Base-by-base conservation (phyloP, 2,888 invertebrate genomes). In the Formica aserva region DNA sequence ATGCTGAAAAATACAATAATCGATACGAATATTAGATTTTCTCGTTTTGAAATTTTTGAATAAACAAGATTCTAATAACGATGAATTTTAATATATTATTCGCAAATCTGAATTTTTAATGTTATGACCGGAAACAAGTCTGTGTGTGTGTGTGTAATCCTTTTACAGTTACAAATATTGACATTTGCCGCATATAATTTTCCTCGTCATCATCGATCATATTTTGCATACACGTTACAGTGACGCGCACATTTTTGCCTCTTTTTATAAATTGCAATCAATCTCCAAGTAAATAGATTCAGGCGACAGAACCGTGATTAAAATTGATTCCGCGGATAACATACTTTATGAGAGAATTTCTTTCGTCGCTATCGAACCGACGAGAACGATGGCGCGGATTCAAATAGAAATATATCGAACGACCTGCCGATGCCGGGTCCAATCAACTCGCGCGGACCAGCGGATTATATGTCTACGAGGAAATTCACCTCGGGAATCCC, bases 271-370 rank as follows among this genome's bases (percentile, higher is more conserved):
- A 80, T 80, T 71, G 71, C 60, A 71, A 80, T 80, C 78, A 45
- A 80, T 71, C 60, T 60, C 60, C 71, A 60, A 60, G 71, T 71
- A 80, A 80, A 80, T 80, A 80, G 78, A 71, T 80, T 71, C 65
- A 71, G 71, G 71, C 71, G 71, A 80, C 71, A 48, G 78, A 62
- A 71, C 65, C 60, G 78, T 80, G 78, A 80, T 80, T 71, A 80
- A 80, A 80, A 80, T 80, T 80, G 78, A 71, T 80, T 71, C 35
- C 60, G 60, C 78, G 78, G 78, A 80, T 71, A 45, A 45, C 60
- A 80, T 80, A 71, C 48, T 80, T 80, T 71, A 62, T 38, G 45
- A 80, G 78, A 80, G 78, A 71, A 80, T 71, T 80, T 80, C 78
- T 80, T 80, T 80, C 78, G 45, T 71, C 71, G 78, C 57, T 71